These are phyloP conservation scores for Pteropus alecto DNA, from an alignment of 2,113 vertebrate genomes.

Conservation along the genomic window DNA sequence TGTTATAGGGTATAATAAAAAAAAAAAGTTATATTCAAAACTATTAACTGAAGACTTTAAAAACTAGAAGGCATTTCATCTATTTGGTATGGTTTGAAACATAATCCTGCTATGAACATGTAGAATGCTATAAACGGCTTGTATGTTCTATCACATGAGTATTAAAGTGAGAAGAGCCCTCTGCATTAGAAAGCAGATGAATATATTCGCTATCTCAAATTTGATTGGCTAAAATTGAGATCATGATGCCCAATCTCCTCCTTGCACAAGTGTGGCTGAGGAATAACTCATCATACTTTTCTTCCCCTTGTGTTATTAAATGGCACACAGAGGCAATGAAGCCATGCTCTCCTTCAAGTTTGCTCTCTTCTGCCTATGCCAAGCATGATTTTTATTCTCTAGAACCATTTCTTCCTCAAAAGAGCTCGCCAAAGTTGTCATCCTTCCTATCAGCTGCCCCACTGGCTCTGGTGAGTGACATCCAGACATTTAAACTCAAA, in stretches of 20 bases:
- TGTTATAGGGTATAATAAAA: not conserved
- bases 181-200: not conserved
- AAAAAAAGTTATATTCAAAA: not conserved
- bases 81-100: not conserved
- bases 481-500: constrained; percentile 74
- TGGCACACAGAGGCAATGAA: not conserved
- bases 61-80: not conserved
- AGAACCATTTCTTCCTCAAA: constrained; percentile 64
- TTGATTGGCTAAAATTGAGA: constrained; percentile 4
- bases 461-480: constrained; percentile 72
- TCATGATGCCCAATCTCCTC: not conserved
- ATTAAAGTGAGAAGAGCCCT: not conserved
- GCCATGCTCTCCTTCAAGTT: not conserved
- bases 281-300: not conserved
- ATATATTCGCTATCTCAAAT: not conserved
- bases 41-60: not conserved
- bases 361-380: not conserved
- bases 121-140: not conserved
- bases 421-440: constrained; percentile 66
- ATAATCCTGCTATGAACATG: not conserved
- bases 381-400: constrained; percentile 49
- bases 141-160: not conserved
- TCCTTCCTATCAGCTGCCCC: constrained; percentile 61
- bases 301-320: not conserved
- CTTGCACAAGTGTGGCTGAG: not conserved